These are phyloP conservation scores for Autographa gamma DNA, from an alignment of 2,888 invertebrate species.

Conservation along the genomic window DNA sequence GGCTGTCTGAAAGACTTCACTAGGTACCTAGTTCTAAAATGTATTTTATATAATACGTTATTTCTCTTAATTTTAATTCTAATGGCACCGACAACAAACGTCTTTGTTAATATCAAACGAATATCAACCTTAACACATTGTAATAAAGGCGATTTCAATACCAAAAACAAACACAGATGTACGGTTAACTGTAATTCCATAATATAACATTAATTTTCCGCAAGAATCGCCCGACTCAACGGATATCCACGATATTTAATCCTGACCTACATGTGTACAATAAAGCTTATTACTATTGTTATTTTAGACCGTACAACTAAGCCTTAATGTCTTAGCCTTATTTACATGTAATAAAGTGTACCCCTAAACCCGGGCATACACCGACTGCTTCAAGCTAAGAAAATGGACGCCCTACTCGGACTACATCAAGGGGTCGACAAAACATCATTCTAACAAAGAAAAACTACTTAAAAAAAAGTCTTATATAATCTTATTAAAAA, in stretches of 20 bases:
- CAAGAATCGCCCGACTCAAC: not conserved
- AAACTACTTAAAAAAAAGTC: too few species aligned
- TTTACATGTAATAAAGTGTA: not conserved
- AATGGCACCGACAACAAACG: too few species aligned
- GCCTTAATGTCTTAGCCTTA: not conserved
- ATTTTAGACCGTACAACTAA: not conserved
- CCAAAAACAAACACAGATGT: not conserved
- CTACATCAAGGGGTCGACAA: too few species aligned
- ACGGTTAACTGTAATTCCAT: not conserved
- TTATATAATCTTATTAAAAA: too few species aligned
- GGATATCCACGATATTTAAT: not conserved
- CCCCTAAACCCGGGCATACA: too few species aligned
- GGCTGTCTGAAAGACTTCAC: too few species aligned
- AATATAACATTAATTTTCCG: not conserved
- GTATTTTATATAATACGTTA: not conserved
- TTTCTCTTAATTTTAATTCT: too few species aligned
- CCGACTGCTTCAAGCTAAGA: too few species aligned
- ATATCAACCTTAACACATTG: not conserved
- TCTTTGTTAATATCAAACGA: not conserved
- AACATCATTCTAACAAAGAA: too few species aligned
- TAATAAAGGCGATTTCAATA: not conserved
- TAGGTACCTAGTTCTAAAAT: not conserved
- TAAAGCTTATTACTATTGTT: not conserved
- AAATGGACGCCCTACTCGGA: too few species aligned
- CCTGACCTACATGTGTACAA: slow-evolving; percentile 1